Base-by-base conservation (phyloP, 2,797 vertebrate species). In the Ambastaia sidthimunki region DNA sequence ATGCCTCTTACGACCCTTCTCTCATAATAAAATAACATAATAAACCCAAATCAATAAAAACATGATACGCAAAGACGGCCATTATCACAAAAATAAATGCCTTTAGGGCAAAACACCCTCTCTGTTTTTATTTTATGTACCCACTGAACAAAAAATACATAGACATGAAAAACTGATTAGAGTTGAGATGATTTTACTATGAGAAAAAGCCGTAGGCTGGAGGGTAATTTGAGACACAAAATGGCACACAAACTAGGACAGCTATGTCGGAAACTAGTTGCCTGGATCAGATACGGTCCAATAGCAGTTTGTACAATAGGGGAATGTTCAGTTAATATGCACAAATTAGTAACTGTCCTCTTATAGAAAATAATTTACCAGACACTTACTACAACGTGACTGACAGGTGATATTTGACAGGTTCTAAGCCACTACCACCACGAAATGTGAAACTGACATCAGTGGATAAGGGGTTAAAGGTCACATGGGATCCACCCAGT, bases 401-500 rank as follows among this genome's bases (percentile, higher is more conserved):
- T 62, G 41, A 60, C 31, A 47, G 65, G 23, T 31, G 23, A 1
- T 68, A 77, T 11, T 80, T 16, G 65, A 50, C 50, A 95, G 91
- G 89, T 86, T 92, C 89, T 78, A 94, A 92, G 88, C 90, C 91
- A 79, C 80, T 87, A 71, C 91, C 92, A 88, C 88, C 92, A 85
- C 91, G 90, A 77, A 93, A 92, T 84, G 93, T 92, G 87, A 94
- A 89, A 88, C 90, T 95, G 84, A 86, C 92, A 69, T 87, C 92
- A 77, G 85, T 88, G 89, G 89, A 92, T 71, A 92, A 86, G 84
- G 90, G 90, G 86, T 87, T 93, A 88, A 92, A 89, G 80, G 87
- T 94, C 85, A 92, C 72, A 2, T 95, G 94, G 95, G 94, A 95
- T 59, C 90, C 87, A 10, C 91, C 93, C 10, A 92, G 89, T 83